Percentiles rank a stretch among this genome's conserved stretches.
These are phyloP conservation scores for Orthonychiurus folsomi DNA, from an alignment of 2,888 invertebrate species.

Conservation along the genomic window DNA sequence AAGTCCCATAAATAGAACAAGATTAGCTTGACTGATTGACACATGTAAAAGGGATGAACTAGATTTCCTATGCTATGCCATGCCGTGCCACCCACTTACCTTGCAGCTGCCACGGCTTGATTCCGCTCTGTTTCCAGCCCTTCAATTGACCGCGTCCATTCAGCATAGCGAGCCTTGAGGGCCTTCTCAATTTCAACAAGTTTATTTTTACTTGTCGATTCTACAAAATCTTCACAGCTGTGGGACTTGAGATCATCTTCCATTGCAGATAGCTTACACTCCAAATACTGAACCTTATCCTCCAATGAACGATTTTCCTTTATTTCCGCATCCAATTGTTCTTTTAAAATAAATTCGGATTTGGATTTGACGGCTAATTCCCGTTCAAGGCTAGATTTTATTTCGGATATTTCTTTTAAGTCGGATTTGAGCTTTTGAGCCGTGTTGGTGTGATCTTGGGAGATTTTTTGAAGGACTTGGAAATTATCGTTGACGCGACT, in stretches of 20 bases:
- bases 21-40: background rate
- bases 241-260: constrained; percentile 25
- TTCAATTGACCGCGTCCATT: constrained; percentile 18
- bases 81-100: constrained; percentile 14
- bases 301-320: constrained; percentile 10
- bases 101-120: constrained; percentile 21
- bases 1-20: background rate
- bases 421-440: constrained; percentile 28
- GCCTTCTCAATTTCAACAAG: constrained; percentile 16
- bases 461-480: constrained; percentile 32
- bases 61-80: background rate
- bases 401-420: constrained; percentile 18
- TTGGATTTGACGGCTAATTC: constrained; percentile 22
- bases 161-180: constrained; percentile 11
- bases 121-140: constrained; percentile 21
- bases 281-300: constrained; percentile 20
- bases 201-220: constrained; percentile 24
- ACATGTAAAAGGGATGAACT: background rate
- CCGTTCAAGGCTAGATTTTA: constrained; percentile 20
- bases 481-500: constrained; percentile 26
- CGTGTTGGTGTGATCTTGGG: constrained; percentile 31
- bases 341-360: constrained; percentile 17
- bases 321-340: constrained; percentile 19
- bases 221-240: constrained; percentile 31
- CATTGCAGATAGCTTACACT: constrained; percentile 18